Conservation (phyloP, 2,113 vertebrate species). For the Bufo gargarizans region DNA sequence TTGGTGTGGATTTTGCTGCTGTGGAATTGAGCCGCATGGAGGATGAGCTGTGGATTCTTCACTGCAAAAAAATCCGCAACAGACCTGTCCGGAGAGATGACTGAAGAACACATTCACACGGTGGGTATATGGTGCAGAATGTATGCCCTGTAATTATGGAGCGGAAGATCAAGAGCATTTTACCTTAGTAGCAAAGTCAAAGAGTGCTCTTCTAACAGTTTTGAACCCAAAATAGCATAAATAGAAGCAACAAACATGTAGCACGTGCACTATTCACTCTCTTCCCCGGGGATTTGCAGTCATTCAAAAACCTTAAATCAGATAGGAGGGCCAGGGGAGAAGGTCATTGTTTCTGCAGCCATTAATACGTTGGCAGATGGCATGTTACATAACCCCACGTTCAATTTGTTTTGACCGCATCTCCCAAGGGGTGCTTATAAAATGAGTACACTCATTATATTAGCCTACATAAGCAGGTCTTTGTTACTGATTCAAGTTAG, state of each 20-base stretch:
- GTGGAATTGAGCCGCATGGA: too few species aligned
- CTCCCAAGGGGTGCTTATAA: constrained; percentile 17
- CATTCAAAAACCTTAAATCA: constrained; percentile 30
- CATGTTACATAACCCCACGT: constrained; percentile 38
- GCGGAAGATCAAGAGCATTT: too few species aligned
- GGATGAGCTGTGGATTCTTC: too few species aligned
- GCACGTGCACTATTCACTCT: background rate
- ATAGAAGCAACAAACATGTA: background rate
- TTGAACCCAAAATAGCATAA: background rate
- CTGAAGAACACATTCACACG: too few species aligned
- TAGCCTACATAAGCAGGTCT: constrained; percentile 36
- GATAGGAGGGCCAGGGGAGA: background rate
- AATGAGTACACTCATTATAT: constrained; percentile 48
- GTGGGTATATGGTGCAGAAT: too few species aligned
- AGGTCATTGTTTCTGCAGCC: constrained; percentile 1
- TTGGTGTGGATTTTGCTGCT: too few species aligned
- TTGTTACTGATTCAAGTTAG: background rate
- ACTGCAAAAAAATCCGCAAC: too few species aligned
- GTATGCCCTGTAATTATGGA: too few species aligned
- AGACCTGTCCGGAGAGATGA: too few species aligned
- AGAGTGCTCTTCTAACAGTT: background rate
- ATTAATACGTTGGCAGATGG: constrained; percentile 47
- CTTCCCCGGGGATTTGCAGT: background rate
- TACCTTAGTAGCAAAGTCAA: too few species aligned
- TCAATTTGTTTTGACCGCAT: constrained; percentile 10